Evolutionary conservation across 2,888 invertebrate genomes (phyloP).

Genomic region (Lochmaea capreae): DNA sequence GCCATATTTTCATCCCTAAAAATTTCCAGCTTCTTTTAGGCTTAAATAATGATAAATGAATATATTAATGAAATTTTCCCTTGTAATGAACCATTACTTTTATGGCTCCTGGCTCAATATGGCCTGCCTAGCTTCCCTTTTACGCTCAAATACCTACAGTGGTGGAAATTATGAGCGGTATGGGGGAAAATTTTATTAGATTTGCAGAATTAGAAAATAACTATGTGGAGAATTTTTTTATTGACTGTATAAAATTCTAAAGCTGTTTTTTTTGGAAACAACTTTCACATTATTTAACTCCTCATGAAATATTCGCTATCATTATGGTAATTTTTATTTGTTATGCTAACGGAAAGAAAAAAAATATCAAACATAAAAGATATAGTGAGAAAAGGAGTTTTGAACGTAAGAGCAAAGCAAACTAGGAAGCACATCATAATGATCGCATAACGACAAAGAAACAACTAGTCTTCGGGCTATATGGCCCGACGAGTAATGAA

Average conservation of each 20-base stretch:
- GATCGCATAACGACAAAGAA: too few relatives aligned
- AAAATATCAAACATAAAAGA: too few relatives aligned
- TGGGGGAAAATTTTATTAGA: neutral
- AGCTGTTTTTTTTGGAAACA: too few relatives aligned
- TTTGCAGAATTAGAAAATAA: neutral
- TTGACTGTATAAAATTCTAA: neutral
- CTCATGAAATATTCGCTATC: too few relatives aligned
- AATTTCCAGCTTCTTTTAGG: slow-evolving; percentile 25
- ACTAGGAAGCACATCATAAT: too few relatives aligned
- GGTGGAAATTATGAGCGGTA: slow-evolving; percentile 1
- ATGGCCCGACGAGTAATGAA: too few relatives aligned
- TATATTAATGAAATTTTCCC: slow-evolving; percentile 46
- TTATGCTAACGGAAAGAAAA: too few relatives aligned
- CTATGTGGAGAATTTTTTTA: neutral
- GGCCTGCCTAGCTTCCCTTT: slow-evolving; percentile 11
- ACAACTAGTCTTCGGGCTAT: too few relatives aligned
- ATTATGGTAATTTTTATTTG: too few relatives aligned
- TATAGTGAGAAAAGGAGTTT: too few relatives aligned
- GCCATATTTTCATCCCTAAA: slow-evolving; percentile 28
- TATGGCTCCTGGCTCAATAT: slow-evolving; percentile 32
- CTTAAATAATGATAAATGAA: slow-evolving; percentile 41
- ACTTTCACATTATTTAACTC: too few relatives aligned
- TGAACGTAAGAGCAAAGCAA: too few relatives aligned
- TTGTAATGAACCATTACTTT: slow-evolving; percentile 45
- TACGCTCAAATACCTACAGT: slow-evolving; percentile 5